Percentiles rank a stretch among this genome's conserved stretches.
These are phyloP conservation scores for Calameuta filiformis DNA, from an alignment of 2,888 invertebrate genomes.

Conservation along the genomic window DNA sequence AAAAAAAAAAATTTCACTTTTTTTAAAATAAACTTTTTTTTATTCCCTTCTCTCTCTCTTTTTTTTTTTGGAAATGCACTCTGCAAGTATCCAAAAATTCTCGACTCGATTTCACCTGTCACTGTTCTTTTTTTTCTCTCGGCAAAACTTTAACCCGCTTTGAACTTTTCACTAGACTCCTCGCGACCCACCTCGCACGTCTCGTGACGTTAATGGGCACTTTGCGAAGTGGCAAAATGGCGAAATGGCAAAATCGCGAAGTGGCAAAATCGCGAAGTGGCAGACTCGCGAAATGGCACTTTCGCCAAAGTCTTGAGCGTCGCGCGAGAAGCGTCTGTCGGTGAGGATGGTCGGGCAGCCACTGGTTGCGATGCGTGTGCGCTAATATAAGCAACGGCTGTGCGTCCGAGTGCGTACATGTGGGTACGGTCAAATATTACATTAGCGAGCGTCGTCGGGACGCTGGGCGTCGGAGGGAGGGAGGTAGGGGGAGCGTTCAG, in stretches of 20 bases:
- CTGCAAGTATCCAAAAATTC: too few relatives aligned
- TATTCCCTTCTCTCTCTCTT: too few relatives aligned
- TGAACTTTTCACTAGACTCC: neutral
- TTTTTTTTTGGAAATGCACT: too few relatives aligned
- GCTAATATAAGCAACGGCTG: conserved; percentile 44
- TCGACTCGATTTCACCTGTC: too few relatives aligned
- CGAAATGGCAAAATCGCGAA: neutral
- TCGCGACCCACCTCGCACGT: neutral
- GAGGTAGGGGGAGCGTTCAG: neutral
- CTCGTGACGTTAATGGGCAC: neutral
- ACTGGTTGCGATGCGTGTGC: conserved; percentile 53
- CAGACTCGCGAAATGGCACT: conserved; percentile 11
- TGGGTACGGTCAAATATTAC: conserved; percentile 17
- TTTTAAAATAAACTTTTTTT: too few relatives aligned
- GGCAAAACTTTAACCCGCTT: too few relatives aligned
- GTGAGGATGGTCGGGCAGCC: conserved; percentile 54
- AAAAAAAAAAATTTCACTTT: too few relatives aligned
- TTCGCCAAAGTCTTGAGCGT: conserved; percentile 23
- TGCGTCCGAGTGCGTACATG: conserved; percentile 20
- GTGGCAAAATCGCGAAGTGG: neutral
- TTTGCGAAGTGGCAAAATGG: conserved; percentile 6
- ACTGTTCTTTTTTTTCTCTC: too few relatives aligned
- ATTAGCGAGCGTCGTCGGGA: conserved; percentile 8
- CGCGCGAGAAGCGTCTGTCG: conserved; percentile 43
- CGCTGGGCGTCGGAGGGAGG: neutral